A percentile compares a stretch with the other conserved stretches of the same genome.
These are phyloP conservation scores for Antedon bifida DNA, from an alignment of 35 echinoderm and acorn worm species.

Conservation along the genomic window DNA sequence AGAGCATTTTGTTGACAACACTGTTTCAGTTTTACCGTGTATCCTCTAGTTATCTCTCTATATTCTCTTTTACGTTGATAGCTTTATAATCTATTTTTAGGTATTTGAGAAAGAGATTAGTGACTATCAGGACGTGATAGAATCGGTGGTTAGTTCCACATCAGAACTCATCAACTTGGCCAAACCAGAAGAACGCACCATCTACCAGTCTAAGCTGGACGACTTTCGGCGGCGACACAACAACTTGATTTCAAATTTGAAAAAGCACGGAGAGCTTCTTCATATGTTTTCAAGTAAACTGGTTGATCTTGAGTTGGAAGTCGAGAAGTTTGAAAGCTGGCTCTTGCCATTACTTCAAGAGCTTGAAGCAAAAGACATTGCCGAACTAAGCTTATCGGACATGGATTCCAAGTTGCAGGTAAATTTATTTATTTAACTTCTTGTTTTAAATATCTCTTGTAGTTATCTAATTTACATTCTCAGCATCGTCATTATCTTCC, in stretches of 20 bases:
- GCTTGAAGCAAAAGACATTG: slow-evolving; percentile 41
- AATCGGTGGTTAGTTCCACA: slow-evolving; percentile 55
- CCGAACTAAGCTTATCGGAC: not conserved
- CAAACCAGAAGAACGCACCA: slow-evolving; percentile 49
- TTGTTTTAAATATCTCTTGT: too few species aligned
- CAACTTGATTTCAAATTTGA: slow-evolving; percentile 27
- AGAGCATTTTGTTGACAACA: not conserved
- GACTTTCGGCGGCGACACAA: slow-evolving; percentile 50
- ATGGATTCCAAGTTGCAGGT: slow-evolving; percentile 6
- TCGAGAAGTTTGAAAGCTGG: slow-evolving; percentile 91
- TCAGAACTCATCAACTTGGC: slow-evolving; percentile 29
- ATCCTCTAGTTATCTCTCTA: not conserved
- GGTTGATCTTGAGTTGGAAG: slow-evolving; percentile 70
- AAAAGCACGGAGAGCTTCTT: slow-evolving; percentile 50
- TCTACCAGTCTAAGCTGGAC: slow-evolving; percentile 54
- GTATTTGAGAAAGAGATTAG: slow-evolving; percentile 81
- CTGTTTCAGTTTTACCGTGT: not conserved
- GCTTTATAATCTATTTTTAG: slow-evolving; percentile 7
- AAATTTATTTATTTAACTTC: not conserved
- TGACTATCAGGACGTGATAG: slow-evolving; percentile 52
- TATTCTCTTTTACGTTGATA: not conserved
- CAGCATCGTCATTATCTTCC: too few species aligned
- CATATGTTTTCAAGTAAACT: slow-evolving; percentile 39
- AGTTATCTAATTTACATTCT: too few species aligned
- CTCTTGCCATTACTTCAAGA: slow-evolving; percentile 58